Conservation (phyloP, 53 echinoderm and acorn worm species). For the Paelopatides confundens region DNA sequence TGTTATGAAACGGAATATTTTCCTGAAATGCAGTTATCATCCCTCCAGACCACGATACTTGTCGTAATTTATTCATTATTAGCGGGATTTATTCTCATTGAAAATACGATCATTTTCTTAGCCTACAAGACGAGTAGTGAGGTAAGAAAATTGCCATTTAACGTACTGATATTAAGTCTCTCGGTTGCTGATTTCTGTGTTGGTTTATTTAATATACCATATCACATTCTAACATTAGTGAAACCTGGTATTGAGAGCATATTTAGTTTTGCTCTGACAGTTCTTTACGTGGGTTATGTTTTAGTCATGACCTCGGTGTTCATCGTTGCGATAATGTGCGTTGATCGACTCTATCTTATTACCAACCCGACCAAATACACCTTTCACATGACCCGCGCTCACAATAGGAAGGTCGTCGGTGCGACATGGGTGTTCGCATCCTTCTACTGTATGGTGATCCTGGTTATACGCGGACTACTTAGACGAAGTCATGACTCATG, state of each 20-base stretch:
- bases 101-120: background rate
- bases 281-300: background rate
- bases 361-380: background rate
- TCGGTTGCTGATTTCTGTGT: background rate
- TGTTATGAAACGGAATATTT: background rate
- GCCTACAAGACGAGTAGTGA: background rate
- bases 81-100: background rate
- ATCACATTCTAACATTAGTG: background rate
- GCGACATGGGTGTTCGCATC: background rate
- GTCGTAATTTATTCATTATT: background rate
- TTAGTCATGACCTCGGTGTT: background rate
- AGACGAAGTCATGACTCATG: background rate
- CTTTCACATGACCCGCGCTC: background rate
- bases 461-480: background rate
- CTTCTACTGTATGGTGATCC: background rate
- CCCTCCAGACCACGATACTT: background rate
- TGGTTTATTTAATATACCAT: conserved; percentile 12
- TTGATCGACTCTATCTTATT: background rate
- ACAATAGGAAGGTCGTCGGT: background rate
- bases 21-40: background rate
- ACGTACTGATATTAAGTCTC: background rate
- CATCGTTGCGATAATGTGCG: background rate
- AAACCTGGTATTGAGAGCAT: background rate
- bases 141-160: background rate
- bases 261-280: background rate